A percentile compares a stretch with the other conserved stretches of the same genome.
Conservation (phyloP, 2,888 invertebrate genomes). For the Trachelus tabidus region DNA sequence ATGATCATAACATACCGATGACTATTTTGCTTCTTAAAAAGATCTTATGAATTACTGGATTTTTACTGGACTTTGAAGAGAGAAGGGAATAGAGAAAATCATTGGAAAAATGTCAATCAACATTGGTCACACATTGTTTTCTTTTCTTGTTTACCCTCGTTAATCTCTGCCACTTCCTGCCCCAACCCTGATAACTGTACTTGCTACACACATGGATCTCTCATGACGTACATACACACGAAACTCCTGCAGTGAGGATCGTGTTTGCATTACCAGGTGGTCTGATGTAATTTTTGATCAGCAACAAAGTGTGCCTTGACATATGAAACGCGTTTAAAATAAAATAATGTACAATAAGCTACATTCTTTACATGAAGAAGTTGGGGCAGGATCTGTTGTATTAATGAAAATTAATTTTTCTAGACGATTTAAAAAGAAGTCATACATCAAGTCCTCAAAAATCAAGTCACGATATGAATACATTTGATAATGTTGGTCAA, state of each 20-base stretch:
- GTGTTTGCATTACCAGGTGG: neutral
- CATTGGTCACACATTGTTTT: neutral
- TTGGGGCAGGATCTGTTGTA: neutral
- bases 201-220: neutral
- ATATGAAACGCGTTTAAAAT: neutral
- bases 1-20: neutral
- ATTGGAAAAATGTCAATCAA: neutral
- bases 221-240: neutral
- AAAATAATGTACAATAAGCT: neutral
- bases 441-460: too few species aligned
- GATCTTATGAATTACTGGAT: neutral
- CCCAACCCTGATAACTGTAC: neutral
- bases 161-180: conserved; percentile 23
- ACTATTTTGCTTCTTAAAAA: neutral
- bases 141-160: conserved; percentile 28
- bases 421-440: neutral
- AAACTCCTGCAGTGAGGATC: neutral
- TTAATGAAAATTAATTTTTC: neutral
- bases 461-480: neutral
- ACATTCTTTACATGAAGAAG: neutral
- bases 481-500: conserved; percentile 10
- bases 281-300: neutral
- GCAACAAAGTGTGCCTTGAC: neutral
- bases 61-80: neutral
- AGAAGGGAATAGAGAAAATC: neutral